Conservation (phyloP, 1,140 invertebrate species). For the Drosophila mayri region DNA sequence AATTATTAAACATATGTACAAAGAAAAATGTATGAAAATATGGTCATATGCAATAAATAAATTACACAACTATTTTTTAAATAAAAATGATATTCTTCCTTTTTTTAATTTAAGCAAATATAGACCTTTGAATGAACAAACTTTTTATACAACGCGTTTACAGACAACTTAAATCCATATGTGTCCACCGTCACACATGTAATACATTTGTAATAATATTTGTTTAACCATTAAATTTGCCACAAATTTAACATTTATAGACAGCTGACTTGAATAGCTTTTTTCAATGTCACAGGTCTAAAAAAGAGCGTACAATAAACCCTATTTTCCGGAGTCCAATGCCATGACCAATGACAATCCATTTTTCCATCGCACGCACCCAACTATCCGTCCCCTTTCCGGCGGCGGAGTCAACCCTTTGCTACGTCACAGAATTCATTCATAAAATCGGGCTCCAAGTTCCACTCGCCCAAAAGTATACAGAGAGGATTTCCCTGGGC, state of each 20-base stretch:
- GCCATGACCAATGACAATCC: slow-evolving; percentile 79
- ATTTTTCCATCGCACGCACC: slow-evolving; percentile 65
- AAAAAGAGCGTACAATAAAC: slow-evolving; percentile 1
- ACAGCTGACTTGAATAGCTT: not conserved
- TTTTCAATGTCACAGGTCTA: not conserved
- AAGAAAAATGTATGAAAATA: not conserved
- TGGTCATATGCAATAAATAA: not conserved
- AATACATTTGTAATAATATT: not conserved
- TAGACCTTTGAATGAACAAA: not conserved
- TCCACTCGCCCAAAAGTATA: slow-evolving; percentile 46
- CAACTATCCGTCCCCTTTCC: slow-evolving; percentile 3
- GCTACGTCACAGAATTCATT: slow-evolving; percentile 58
- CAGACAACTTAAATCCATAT: not conserved
- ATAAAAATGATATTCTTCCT: too few species aligned
- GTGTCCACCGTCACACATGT: not conserved
- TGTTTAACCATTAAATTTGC: not conserved
- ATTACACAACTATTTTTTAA: not conserved
- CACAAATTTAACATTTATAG: not conserved
- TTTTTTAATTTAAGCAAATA: too few species aligned
- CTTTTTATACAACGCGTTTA: not conserved
- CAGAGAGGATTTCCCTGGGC: slow-evolving; percentile 68
- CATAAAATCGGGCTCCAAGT: slow-evolving; percentile 59
- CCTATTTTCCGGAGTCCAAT: slow-evolving; percentile 22
- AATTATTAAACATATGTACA: not conserved
- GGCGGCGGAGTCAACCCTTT: slow-evolving; percentile 40